A percentile compares a stretch with the other conserved stretches of the same genome.
Conservation (phyloP, 2,797 vertebrate genomes). For the Pogonophryne albipinna region DNA sequence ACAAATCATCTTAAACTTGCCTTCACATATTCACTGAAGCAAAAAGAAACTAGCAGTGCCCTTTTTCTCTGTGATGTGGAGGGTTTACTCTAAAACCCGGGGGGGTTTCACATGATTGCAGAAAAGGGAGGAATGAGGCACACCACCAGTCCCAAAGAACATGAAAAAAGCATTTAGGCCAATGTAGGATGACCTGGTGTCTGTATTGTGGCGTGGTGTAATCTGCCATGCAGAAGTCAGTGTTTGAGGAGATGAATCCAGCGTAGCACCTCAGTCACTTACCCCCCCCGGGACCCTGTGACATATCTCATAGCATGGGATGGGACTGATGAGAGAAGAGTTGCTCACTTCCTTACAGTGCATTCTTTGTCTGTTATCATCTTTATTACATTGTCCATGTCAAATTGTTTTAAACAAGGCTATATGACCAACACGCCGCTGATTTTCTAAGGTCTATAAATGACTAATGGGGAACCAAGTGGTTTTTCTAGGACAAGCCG, state of each 20-base stretch:
- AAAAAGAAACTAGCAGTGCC: slow-evolving; percentile 2
- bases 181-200: slow-evolving; percentile 27
- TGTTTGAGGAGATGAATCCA: slow-evolving; percentile 28
- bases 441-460: slow-evolving; percentile 9
- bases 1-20: slow-evolving; percentile 2
- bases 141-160: slow-evolving; percentile 54
- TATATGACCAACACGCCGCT: background rate
- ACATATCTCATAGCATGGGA: background rate
- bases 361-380: slow-evolving; percentile 10
- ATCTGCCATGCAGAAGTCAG: slow-evolving; percentile 30
- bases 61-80: slow-evolving; percentile 30
- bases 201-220: slow-evolving; percentile 23
- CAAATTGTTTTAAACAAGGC: slow-evolving; percentile 8
- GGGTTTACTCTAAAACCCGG: slow-evolving; percentile 51
- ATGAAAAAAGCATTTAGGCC: slow-evolving; percentile 80
- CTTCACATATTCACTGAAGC: slow-evolving; percentile 20
- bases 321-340: slow-evolving; percentile 17
- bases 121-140: slow-evolving; percentile 43
- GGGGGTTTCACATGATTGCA: slow-evolving; percentile 53
- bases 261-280: slow-evolving; percentile 22
- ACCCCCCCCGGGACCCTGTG: slow-evolving; percentile 7
- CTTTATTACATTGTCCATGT: slow-evolving; percentile 16
- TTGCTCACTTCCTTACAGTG: slow-evolving; percentile 8
- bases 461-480: slow-evolving; percentile 16
- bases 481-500: slow-evolving; percentile 59